Evolutionary conservation across 2,113 vertebrate genomes (phyloP), one percentile per base, ranked within the genome.

Genomic region (Callipepla squamata): DNA sequence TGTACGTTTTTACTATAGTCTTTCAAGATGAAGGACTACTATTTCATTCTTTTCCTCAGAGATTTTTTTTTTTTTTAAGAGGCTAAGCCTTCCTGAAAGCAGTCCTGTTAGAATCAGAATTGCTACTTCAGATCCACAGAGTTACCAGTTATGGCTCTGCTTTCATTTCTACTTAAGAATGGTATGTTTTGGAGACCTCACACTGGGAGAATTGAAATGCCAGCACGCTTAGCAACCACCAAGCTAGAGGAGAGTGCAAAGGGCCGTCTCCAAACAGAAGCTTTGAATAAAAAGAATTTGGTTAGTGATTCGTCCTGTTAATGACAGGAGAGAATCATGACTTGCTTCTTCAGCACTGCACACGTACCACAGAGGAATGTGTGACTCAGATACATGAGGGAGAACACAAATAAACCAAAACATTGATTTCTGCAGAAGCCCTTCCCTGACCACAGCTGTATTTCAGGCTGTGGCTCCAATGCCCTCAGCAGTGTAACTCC

Each of bases 361-460:
- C 11, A 63, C 26, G 2, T 61, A 51, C 36, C 48, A 68, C 0
- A 0, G 53, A 90, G 73, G 61, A 93, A 68, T 19, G 20, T 51
- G 30, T 79, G 91, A 91, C 74, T 93, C 77, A 81, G 69, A 80
- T 57, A 68, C 32, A 68, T 11, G 7, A 80, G 48, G 53, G 72
- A 81, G 44, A 81, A 87, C 80, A 72, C 58, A 53, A 8, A 7
- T 51, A 76, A 84, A 25, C n/a, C 69, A 86, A 88, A 90, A 90
- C 42, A 81, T 57, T 84, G 80, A 81, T 45, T 53, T 50, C 65
- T 62, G 34, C 40, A 84, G 77, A 75, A 89, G 42, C 68, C 66
- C 58, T 78, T 65, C 36, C 50, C 44, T 93, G 80, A 90, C 86
- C 86, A 77, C 91, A 84, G 81, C 59, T 70, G 51, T 53, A 20